Evolutionary conservation across 2,797 vertebrate genomes (phyloP).

Genomic region (Tokudaia muenninki): DNA sequence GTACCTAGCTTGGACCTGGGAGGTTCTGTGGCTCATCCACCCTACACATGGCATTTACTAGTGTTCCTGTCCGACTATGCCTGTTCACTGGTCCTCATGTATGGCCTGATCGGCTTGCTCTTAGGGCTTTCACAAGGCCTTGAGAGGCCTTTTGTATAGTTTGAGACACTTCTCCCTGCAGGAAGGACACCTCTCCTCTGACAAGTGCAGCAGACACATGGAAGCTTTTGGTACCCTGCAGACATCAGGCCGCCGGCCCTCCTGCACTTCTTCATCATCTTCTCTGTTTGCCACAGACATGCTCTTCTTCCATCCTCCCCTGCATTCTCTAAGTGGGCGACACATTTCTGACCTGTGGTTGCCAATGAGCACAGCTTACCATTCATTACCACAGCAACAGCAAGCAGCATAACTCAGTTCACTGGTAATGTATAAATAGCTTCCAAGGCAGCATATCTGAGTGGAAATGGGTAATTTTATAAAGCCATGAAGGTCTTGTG

Average conservation of each 20-base stretch:
- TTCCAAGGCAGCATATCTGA: not conserved
- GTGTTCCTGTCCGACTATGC: not conserved
- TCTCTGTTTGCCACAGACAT: not conserved
- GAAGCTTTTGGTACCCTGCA: not conserved
- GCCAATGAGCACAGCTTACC: not conserved
- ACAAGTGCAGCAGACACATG: not conserved
- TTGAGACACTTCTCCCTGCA: not conserved
- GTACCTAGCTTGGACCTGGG: not conserved
- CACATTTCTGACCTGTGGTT: not conserved
- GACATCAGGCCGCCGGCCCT: no score
- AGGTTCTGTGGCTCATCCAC: not conserved
- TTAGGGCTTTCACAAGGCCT: not conserved
- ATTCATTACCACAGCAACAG: not conserved
- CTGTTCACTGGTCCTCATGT: accelerated
- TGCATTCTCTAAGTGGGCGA: not conserved
- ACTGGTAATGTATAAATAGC: not conserved
- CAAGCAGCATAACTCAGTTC: accelerated
- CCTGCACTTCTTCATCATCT: not conserved
- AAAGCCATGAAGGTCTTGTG: not conserved
- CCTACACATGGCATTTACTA: accelerated
- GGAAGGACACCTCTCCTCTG: not conserved
- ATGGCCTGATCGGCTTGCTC: not conserved
- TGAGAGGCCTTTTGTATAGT: not conserved
- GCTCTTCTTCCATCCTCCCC: not conserved
- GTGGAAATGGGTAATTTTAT: constrained; percentile 36